Evolutionary conservation across 2,888 invertebrate species (phyloP), one percentile per base, ranked within the genome.

Genomic region (Odontocerum albicorne): DNA sequence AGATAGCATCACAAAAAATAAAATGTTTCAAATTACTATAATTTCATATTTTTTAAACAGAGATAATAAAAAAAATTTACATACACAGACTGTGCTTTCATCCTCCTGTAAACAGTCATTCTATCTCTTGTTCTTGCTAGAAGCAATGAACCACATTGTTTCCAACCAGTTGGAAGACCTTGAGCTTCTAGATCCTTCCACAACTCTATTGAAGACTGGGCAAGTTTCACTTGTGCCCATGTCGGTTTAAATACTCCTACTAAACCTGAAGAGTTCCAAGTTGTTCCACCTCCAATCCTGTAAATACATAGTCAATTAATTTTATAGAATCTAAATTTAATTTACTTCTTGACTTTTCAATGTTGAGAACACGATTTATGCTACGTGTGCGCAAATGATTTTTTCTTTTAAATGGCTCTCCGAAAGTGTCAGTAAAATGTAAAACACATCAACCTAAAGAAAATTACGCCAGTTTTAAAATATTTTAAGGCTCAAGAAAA

Each of bases 231-330:
- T 75, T 94, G 93, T 0, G 89, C 81, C 51, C 86, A 76, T 38
- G 87, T 87, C 3, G 92, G 90, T 69, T 94, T 95, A 66, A 94
- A 92, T 13, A 88, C 85, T 2, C 93, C 92, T 8, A 94, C 84
- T 21, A 94, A 74, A 1, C 94, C 94, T 22, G 87, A 86, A 1
- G 89, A 84, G 67, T 89, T 85, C 86, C 90, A 92, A 0, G 90
- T 87, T 47, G 88, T 86, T 38, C 90, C 92, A 8, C 86, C 85
- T 2, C 90, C 91, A 40, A 91, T 75, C 67, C 88, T 89, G 63
- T 3, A 40, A 40, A 8, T n/a, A n/a, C n/a, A n/a, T n/a, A n/a
- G n/a, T n/a, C n/a, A n/a, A n/a, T n/a, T n/a, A n/a, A n/a, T n/a
- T n/a, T n/a, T n/a, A n/a, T n/a, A n/a, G n/a, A n/a, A n/a, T n/a